Conservation (phyloP, 1,140 invertebrate species). For the Caenorhabditis brenneri region DNA sequence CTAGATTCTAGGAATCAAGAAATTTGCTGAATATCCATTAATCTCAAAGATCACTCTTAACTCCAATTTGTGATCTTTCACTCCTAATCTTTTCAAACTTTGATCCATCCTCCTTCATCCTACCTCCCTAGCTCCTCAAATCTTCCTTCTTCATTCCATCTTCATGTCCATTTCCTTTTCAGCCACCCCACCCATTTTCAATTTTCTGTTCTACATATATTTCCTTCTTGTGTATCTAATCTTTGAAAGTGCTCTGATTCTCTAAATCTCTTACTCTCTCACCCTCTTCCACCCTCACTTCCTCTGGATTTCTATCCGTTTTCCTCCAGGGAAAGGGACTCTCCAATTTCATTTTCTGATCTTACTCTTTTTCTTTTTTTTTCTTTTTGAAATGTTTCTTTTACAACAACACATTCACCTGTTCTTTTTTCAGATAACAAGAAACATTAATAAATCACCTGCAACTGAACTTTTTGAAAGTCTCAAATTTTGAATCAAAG, state of each 20-base stretch:
- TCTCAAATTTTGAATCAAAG: too few species aligned
- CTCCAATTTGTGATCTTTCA: background rate
- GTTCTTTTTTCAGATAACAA: background rate
- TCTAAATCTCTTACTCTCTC: conserved; percentile 3
- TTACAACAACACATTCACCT: too few species aligned
- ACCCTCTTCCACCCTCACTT: background rate
- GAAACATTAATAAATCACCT: background rate
- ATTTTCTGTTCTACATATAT: background rate
- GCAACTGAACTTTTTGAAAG: conserved; percentile 59
- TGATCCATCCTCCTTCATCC: background rate
- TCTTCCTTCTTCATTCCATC: background rate
- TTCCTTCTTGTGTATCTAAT: conserved; percentile 17
- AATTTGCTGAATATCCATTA: too few species aligned
- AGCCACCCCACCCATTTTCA: too few species aligned
- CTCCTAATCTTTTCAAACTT: background rate
- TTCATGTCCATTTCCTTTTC: too few species aligned
- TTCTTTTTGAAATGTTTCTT: too few species aligned
- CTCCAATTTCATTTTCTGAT: conserved; percentile 11
- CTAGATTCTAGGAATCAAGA: too few species aligned
- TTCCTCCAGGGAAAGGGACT: background rate
- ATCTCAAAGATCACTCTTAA: too few species aligned
- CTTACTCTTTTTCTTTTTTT: conserved; percentile 36
- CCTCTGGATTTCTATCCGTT: background rate
- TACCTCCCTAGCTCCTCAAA: too few species aligned
- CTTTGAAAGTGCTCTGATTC: conserved; percentile 28